Base-by-base conservation (phyloP, 37 sponge, comb jelly and placozoan species). In the Halisarca cf. caerulea region DNA sequence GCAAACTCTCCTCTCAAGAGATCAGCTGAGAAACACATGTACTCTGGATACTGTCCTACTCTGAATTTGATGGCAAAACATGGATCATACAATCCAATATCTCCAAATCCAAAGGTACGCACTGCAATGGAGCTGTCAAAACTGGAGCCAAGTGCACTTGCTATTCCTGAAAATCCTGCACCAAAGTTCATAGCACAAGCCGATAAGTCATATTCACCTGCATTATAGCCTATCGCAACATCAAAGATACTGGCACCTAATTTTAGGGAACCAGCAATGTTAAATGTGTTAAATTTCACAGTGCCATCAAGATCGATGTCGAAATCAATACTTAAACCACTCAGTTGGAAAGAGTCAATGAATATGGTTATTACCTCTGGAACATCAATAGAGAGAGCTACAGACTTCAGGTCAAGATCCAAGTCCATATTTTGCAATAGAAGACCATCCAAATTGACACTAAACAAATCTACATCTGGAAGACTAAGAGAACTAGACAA, bases 21-120 rank as follows among this genome's bases (percentile, higher is more conserved):
- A 4, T 68, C 69, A 17, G 69, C 69, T 34, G 69, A 68, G 69
- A 68, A 68, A 4, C 69, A 68, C 69, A 68, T 68, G 35, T 68
- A 34, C 2, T 68, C 69, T 0, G 69, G 69, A 4, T 6, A 68
- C 69, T 68, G 32, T 3, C 30, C 35, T 68, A 34, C 69, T 30
- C 35, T 68, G 35, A 68, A 68, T 34, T 68, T 27, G 7, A 68
- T 27, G 35, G 35, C 11, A 8, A 68, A 4, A 34, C 69, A 68
- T 27, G 69, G 69, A 4, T 1, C 17, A 68, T 32, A 68, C 35
- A 68, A 1, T 27, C 69, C 69, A 68, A 68, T 27, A 3, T 68
- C 2, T 30, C 17, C 69, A 1, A 68, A 27, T 1, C 32, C 28
- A 3, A 34, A 68, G 30, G 69, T 3, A 28, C 35, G 27, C 32